Evolutionary conservation across 2,888 invertebrate genomes (phyloP).

Genomic region (Leucania comma): DNA sequence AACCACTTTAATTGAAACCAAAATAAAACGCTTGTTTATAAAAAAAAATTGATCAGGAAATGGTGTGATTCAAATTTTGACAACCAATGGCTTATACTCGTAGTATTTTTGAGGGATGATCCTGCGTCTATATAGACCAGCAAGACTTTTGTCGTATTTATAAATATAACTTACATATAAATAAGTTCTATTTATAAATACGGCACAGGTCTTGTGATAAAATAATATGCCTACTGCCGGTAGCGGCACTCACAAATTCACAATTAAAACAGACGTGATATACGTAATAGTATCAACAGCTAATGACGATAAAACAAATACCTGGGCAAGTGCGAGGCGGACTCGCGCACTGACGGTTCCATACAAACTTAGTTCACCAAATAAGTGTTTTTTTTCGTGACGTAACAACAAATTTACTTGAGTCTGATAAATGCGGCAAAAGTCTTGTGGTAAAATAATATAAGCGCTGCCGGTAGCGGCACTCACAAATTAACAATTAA

Average conservation of each 20-base stretch:
- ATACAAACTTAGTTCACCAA: too few relatives aligned
- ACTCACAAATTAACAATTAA: slow-evolving; percentile 19
- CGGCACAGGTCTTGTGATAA: not conserved
- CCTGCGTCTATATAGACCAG: too few relatives aligned
- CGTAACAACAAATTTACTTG: too few relatives aligned
- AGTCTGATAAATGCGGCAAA: too few relatives aligned
- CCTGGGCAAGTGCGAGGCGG: too few relatives aligned
- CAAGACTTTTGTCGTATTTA: not conserved
- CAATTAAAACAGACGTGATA: too few relatives aligned
- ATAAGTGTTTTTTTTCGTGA: too few relatives aligned
- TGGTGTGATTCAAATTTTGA: not conserved
- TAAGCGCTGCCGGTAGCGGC: not conserved
- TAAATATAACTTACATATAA: too few relatives aligned
- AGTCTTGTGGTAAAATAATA: not conserved
- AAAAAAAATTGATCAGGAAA: not conserved
- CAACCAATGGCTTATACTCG: too few relatives aligned
- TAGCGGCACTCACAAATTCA: not conserved
- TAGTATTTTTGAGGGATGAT: not conserved
- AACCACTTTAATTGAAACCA: not conserved
- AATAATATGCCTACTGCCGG: not conserved
- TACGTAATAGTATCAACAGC: too few relatives aligned
- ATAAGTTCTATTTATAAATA: not conserved
- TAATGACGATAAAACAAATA: too few relatives aligned
- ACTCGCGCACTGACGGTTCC: too few relatives aligned
- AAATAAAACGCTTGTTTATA: not conserved